phyloP scores from a whole-genome alignment of 2,113 vertebrate genomes.

The Rhynchomys soricoides region DNA sequence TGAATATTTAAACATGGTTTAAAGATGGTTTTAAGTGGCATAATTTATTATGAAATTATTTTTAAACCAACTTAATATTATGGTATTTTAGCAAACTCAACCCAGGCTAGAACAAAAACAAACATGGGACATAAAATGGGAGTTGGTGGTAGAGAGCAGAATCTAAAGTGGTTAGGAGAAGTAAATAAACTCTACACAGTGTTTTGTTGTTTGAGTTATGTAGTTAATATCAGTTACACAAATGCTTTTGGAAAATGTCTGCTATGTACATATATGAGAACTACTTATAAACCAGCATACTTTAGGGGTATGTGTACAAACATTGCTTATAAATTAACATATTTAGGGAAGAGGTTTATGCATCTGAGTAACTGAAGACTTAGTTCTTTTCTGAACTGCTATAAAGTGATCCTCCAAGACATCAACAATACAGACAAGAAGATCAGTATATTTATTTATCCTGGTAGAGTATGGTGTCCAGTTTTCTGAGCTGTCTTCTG shows the following conservation, averaged over 20 bases:
- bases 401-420: background rate
- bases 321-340: background rate
- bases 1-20: slow-evolving; percentile 56
- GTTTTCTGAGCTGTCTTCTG: slow-evolving; percentile 17
- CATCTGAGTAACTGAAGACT: background rate
- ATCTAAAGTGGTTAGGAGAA: slow-evolving; percentile 33
- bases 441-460: background rate
- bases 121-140: background rate
- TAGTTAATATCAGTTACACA: slow-evolving; percentile 21
- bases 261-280: background rate
- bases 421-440: background rate
- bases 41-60: slow-evolving; percentile 62
- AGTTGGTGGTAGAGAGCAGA: background rate
- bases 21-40: slow-evolving; percentile 55
- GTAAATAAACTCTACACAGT: slow-evolving; percentile 40
- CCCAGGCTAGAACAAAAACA: slow-evolving; percentile 62
- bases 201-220: slow-evolving; percentile 15
- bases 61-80: slow-evolving; percentile 56
- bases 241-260: slow-evolving; percentile 31
- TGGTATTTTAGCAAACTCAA: slow-evolving; percentile 54
- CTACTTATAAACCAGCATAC: slow-evolving; percentile 18
- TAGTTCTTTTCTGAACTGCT: background rate
- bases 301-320: background rate
- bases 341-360: background rate
- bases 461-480: background rate